Evolutionary conservation across 2,113 vertebrate genomes (phyloP).

Genomic region (Psophia crepitans): DNA sequence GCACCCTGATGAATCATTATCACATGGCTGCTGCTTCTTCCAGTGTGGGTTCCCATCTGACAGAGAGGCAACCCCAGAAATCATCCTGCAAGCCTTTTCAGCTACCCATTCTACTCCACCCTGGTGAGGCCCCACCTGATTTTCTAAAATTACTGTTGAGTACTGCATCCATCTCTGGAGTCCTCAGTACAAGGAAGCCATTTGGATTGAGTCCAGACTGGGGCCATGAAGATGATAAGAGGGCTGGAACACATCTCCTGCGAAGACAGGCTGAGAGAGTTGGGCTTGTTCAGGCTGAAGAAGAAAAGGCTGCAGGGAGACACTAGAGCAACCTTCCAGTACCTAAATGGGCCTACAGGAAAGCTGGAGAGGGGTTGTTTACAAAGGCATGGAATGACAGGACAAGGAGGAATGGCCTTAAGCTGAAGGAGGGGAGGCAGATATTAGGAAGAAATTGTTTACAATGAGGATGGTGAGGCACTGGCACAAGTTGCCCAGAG

Average conservation of each 20-base stretch:
- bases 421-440: background rate
- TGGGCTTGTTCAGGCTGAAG: background rate
- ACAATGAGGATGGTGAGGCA: too few relatives aligned
- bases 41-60: background rate
- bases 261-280: background rate
- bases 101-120: background rate
- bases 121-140: background rate
- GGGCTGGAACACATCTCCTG: too few relatives aligned
- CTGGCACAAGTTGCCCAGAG: too few relatives aligned
- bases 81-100: background rate
- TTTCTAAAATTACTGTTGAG: background rate
- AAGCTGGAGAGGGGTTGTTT: background rate
- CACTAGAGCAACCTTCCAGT: too few relatives aligned
- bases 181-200: too few relatives aligned
- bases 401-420: fast-evolving
- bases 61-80: background rate
- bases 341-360: background rate
- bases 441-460: too few relatives aligned
- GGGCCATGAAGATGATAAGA: background rate
- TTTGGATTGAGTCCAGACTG: background rate
- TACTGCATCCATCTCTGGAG: background rate
- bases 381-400: background rate
- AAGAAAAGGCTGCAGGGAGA: background rate
- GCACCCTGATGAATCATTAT: background rate
- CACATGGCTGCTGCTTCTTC: background rate